Evolutionary conservation across 2,797 vertebrate genomes (phyloP), one percentile per base, ranked within the genome.

Genomic region (Falco rusticolus): DNA sequence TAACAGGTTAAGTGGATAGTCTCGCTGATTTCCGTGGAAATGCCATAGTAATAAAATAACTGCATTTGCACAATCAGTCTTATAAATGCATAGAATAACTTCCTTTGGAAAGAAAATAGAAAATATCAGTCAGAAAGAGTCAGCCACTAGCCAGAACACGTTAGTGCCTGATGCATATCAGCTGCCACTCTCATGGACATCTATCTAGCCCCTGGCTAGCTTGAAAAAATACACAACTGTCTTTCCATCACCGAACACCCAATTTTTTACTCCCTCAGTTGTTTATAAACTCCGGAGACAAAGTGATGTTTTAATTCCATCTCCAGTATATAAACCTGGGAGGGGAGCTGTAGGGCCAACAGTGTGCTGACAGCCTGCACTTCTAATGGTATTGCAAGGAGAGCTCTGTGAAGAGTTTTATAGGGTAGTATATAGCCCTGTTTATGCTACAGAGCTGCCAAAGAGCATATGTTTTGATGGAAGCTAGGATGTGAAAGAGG

Each of bases 181-280:
- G 97, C 97, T 97, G 97, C 97, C 97, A 97, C 87, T 95, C 97
- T 95, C 89, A 68, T 39, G 70, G 97, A 96, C 93, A 97, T 97
- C 95, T 93, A 91, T 93, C 92, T 94, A 95, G 97, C 94, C 95
- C 96, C 96, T 97, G 96, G 97, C 96, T 97, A 97, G 96, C 97
- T 87, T 97, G 97, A 96, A 97, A 98, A 98, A 98, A 98, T 98
- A 98, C 97, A 98, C 98, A 98, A 98, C 97, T 98, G 97, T 97
- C 97, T 97, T 94, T 93, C 91, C 97, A 95, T 98, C 97, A 98
- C 92, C 2, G 85, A 97, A 97, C 98, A 98, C 97, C 97, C 97
- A 97, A 98, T 98, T 98, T 98, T 97, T 98, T 97, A 97, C 96
- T 97, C 94, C 79, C 93, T 96, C 96, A 54, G 96, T 97, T 98